Evolutionary conservation across 2,888 invertebrate species (phyloP), one percentile per base, ranked within the genome.

Genomic region (Hetaerina titia): DNA sequence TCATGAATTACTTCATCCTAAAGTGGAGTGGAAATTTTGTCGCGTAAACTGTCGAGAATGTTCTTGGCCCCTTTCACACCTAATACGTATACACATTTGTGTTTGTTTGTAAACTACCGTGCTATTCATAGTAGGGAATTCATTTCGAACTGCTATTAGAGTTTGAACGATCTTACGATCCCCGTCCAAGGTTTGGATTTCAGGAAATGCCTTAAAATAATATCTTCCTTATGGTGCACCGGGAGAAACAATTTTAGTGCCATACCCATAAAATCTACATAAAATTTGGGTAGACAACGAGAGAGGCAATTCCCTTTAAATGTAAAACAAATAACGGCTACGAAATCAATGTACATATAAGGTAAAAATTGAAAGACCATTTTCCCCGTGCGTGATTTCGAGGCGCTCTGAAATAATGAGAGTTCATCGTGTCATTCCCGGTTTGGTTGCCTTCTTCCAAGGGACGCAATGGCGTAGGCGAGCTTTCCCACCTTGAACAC

Each of bases 401-500:
- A 31, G 81, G 31, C 31, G 31, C 31, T 81, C 69, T n/a, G 2
- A 69, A n/a, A n/a, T 22, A 69, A 22, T n/a, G 69, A 4, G 69
- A 5, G 69, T 69, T 19, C 69, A 69, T 69, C n/a, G 19, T n/a
- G n/a, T 69, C n/a, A n/a, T 69, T 22, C 69, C 69, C 69, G 19
- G 25, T 81, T 81, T 31, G 81, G 22, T 11, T 69, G 13, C 69
- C 15, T 22, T 69, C 69, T 60, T 60, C 60, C 60, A 60, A 11
- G 60, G 60, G 17, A 60, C 31, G 31, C 81, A 81, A 81, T 81
- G 13, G 81, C 81, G 81, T 81, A 81, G 81, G 81, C 81, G 81
- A 81, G 31, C 81, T 31, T 81, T 81, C 22, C 31, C 81, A 81
- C 81, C 81, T 60, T 31, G 15, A 81, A 45, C 45, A 45, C 45